Evolutionary conservation across 2,797 vertebrate species (phyloP).

Genomic region (Paramormyrops hopkinsi): DNA sequence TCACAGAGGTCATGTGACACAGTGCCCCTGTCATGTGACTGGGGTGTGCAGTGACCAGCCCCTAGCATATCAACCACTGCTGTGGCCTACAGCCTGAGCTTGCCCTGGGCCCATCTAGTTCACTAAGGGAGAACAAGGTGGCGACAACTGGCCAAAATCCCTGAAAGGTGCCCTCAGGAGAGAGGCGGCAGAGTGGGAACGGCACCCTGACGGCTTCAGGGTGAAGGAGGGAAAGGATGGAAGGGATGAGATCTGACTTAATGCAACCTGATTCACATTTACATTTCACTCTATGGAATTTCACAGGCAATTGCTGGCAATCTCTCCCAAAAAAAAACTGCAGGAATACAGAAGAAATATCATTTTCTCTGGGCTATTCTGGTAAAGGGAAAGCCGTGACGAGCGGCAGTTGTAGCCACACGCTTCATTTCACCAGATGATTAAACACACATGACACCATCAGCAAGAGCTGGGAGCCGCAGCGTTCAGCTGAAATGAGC

Average conservation of each 20-base stretch:
- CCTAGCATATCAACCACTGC: not conserved
- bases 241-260: not conserved
- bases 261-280: not conserved
- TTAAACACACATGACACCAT: not conserved
- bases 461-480: not conserved
- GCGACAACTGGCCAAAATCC: not conserved
- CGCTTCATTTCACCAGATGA: not conserved
- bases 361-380: not conserved
- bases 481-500: not conserved
- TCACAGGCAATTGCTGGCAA: not conserved
- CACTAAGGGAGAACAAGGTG: not conserved
- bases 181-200: not conserved
- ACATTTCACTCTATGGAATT: not conserved
- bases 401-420: not conserved
- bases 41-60: not conserved
- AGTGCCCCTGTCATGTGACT: not conserved
- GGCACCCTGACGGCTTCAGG: not conserved
- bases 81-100: not conserved
- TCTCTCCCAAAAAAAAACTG: not conserved
- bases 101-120: not conserved
- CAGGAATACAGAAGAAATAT: not conserved
- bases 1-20: not conserved
- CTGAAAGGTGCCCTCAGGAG: not conserved
- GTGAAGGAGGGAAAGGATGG: not conserved
- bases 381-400: not conserved